Percentiles rank a stretch among this genome's conserved stretches.
These are phyloP conservation scores for Pantelozetes paolii DNA, from an alignment of 2,888 invertebrate species.

Conservation along the genomic window DNA sequence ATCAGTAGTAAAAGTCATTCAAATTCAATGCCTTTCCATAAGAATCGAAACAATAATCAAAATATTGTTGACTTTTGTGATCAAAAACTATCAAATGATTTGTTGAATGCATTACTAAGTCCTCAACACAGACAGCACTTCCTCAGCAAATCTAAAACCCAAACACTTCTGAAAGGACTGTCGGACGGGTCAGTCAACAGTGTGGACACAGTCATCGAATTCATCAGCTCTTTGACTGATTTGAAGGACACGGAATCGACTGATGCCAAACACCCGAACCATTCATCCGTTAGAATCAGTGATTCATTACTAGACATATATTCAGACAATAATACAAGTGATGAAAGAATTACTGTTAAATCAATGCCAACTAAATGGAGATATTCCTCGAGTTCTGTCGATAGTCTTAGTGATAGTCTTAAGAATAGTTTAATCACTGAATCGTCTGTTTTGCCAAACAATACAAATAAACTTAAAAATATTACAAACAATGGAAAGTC, in stretches of 20 bases:
- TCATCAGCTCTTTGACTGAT: slow-evolving; percentile 21
- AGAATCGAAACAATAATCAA: not conserved
- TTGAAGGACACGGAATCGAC: not conserved
- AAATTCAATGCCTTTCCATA: slow-evolving; percentile 36
- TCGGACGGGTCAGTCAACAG: slow-evolving; percentile 38
- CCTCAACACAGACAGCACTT: slow-evolving; percentile 28
- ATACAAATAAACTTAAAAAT: not conserved
- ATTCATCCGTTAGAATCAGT: not conserved
- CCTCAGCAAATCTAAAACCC: not conserved
- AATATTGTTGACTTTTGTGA: not conserved
- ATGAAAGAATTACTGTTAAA: not conserved
- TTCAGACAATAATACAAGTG: not conserved
- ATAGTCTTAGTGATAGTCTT: not conserved
- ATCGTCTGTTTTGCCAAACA: not conserved
- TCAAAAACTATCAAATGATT: slow-evolving; percentile 16
- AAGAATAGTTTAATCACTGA: not conserved
- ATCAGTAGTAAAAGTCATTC: slow-evolving; percentile 31
- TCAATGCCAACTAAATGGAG: slow-evolving; percentile 3
- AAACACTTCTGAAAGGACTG: not conserved
- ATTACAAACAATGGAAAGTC: not conserved
- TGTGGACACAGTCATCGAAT: slow-evolving; percentile 33
- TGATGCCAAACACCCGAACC: not conserved
- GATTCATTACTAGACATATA: not conserved
- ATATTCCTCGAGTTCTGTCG: not conserved
- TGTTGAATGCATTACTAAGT: slow-evolving; percentile 38